Evolutionary conservation across 2,797 vertebrate genomes (phyloP).

Genomic region (Brotula barbata): DNA sequence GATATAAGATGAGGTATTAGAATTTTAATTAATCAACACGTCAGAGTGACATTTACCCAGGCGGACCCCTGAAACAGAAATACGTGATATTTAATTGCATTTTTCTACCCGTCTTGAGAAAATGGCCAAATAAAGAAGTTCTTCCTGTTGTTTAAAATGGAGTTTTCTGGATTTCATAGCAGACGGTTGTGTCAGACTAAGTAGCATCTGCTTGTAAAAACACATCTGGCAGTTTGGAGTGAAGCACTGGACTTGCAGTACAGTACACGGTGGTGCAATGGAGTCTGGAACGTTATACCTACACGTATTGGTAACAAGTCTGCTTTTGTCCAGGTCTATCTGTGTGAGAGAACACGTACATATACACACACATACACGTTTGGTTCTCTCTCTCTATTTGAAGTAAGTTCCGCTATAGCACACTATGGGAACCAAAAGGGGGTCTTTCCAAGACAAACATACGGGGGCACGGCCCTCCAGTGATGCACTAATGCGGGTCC

Average conservation of each 20-base stretch:
- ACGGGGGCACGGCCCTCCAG: slow-evolving; percentile 19
- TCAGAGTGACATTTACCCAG: no score
- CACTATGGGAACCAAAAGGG: slow-evolving; percentile 43
- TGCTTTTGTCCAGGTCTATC: slow-evolving; percentile 29
- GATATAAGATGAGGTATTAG: no score
- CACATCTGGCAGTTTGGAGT: slow-evolving; percentile 15
- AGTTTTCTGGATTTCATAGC: background rate
- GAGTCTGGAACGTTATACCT: no score
- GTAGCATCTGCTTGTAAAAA: slow-evolving; percentile 1
- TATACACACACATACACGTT: slow-evolving; percentile 7
- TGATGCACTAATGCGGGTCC: slow-evolving; percentile 49
- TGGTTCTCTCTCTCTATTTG: background rate
- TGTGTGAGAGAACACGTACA: slow-evolving; percentile 20
- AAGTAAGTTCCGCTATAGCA: slow-evolving; percentile 32
- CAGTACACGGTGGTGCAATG: background rate
- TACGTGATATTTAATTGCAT: no score
- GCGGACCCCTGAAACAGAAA: no score
- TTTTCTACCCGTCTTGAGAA: no score
- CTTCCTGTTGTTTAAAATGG: no score
- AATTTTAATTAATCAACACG: no score
- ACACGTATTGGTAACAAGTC: slow-evolving; percentile 5
- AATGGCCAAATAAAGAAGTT: no score
- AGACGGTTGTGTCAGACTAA: background rate
- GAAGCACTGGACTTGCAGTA: slow-evolving; percentile 24
- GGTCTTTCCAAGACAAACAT: slow-evolving; percentile 63